Evolutionary conservation across 2,888 invertebrate species (phyloP).

Genomic region (Autographa pulchrina): DNA sequence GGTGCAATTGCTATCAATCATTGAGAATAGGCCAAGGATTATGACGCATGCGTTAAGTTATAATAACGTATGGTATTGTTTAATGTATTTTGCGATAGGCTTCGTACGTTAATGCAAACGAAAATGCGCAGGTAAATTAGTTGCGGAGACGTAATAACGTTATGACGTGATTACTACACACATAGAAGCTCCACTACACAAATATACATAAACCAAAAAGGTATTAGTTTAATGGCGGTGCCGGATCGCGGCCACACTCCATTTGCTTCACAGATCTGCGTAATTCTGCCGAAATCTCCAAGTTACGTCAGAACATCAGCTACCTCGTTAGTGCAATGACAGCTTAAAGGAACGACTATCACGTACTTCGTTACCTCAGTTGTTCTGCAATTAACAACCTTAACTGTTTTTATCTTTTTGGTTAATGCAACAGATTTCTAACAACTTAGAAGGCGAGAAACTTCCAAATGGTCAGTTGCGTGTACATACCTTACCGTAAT

Average conservation of each 20-base stretch:
- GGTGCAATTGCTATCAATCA: slow-evolving; percentile 47
- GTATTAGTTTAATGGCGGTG: slow-evolving; percentile 57
- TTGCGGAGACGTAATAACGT: slow-evolving; percentile 17
- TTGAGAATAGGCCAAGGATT: slow-evolving; percentile 59
- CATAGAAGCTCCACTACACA: slow-evolving; percentile 48
- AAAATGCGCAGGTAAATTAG: slow-evolving; percentile 32
- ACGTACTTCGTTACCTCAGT: slow-evolving; percentile 72
- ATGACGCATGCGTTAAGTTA: slow-evolving; percentile 50
- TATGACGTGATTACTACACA: slow-evolving; percentile 49
- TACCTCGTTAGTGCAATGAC: slow-evolving; percentile 72
- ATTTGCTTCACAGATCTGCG: slow-evolving; percentile 79
- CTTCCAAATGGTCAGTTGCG: slow-evolving; percentile 32
- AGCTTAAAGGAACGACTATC: slow-evolving; percentile 65
- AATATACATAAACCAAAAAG: slow-evolving; percentile 54
- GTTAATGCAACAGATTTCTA: slow-evolving; percentile 58
- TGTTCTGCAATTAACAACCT: slow-evolving; percentile 72
- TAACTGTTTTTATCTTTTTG: slow-evolving; percentile 60
- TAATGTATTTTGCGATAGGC: slow-evolving; percentile 31
- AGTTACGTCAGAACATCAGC: slow-evolving; percentile 76
- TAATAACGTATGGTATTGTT: slow-evolving; percentile 32
- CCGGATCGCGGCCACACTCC: slow-evolving; percentile 72
- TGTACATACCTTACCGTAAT: slow-evolving; percentile 36
- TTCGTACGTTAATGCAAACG: slow-evolving; percentile 39
- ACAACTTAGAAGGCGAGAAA: slow-evolving; percentile 46
- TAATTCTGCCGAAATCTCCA: slow-evolving; percentile 80